Evolutionary conservation across 2,113 vertebrate species (phyloP), one percentile per base, ranked within the genome.

Genomic region (Corapipo altera): DNA sequence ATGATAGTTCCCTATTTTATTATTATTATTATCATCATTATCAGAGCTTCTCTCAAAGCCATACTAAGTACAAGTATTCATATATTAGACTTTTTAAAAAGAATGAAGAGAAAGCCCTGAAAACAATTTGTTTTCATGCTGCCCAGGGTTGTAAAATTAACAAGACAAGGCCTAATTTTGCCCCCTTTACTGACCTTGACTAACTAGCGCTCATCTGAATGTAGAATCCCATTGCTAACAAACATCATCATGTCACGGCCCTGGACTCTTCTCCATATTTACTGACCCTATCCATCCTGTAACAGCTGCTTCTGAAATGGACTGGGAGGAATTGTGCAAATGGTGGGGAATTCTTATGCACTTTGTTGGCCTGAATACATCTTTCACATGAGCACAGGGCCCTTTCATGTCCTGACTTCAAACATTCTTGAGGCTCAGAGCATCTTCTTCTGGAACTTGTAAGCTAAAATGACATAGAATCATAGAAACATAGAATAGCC

Each of bases 81-180:
- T 82, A 58, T 3, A 52, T 46, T 11, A 82, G 23, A 22, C 17
- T 51, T 88, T 72, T 69, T 7, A 11, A 48, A 82, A 91, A 65
- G 11, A 55, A 54, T n/a, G 17, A 64, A 91, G 52, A 61, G 84
- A 77, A 89, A 62, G 28, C 28, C 35, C 39, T 77, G 54, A 49
- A 76, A 90, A n/a, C 9, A 61, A 88, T 48, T 83, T 51, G 27
- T 30, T 92, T 92, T 76, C 21, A 57, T 88, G 91, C 58, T 79
- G 19, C 16, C 24, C 26, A 8, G 7, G 20, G 13, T 1, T 75
- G 48, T 59, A 91, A 85, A 44, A 26, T 64, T 67, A 51, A 10
- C 10, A 58, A n/a, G 49, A 49, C 1, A 3, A 86, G 32, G 35
- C 28, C 16, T 94, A 8, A 17, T 52, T 88, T 87, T 82, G 7